Base-by-base conservation (phyloP, 1,140 invertebrate species). In the Ceratoteleas bidentatus region DNA sequence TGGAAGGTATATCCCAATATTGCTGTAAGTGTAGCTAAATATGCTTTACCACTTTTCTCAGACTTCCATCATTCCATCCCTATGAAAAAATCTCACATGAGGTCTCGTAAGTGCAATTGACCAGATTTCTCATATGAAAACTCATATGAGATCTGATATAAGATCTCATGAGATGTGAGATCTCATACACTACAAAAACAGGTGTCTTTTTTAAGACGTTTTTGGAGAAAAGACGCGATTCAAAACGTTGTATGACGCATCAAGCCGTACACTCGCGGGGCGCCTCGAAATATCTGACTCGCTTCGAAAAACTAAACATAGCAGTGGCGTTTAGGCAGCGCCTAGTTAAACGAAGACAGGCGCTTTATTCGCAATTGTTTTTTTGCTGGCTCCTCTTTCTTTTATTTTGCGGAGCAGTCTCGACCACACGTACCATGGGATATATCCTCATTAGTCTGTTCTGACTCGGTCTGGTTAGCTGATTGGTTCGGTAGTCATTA, bases 401-500 rank as follows among this genome's bases (percentile, higher is more conserved):
- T 64, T 66, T 78, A 68, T 70, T 61, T 75, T 73, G 54, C 62
- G 7, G 62, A 77, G 52, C 36, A 50, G 52, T 56, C 45, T 7
- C 56, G 56, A 88, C 69, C 76, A 66, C 83, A 84, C 68, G 56
- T 69, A 84, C 77, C 74, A 61, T 73, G 70, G 56, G 73, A 77
- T 79, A 78, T 47, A 83, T 77, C 64, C 86, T 88, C 84, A 87
- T 89, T 88, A 89, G 85, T 84, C 80, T 81, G 78, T 45, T 86
- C 81, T 83, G 84, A 86, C 81, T 84, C 85, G 86, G 81, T 87
- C 84, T 84, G 86, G 85, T 89, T 88, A 87, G 85, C 85, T 89
- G 88, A 90, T 91, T 90, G 89, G 87, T 85, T 85, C 75, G 83
- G 66, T 83, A 87, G 86, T 90, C 88, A 90, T 91, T 91, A 90